Conservation (phyloP, 1,140 invertebrate genomes). For the Drosophila miranda region DNA sequence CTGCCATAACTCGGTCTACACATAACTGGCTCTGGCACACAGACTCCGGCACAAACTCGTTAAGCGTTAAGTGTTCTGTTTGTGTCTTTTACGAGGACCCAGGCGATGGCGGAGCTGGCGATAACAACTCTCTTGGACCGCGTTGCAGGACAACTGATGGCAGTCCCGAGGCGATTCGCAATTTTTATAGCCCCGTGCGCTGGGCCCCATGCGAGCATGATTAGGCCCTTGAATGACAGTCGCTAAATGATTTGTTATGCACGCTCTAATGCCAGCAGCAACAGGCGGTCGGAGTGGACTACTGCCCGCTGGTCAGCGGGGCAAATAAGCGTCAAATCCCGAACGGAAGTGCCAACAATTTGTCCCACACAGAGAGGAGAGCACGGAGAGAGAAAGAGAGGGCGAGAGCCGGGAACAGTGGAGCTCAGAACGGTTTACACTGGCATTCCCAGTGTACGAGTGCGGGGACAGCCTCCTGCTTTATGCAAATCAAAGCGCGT, state of each 20-base stretch:
- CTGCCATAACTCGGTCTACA: slow-evolving; percentile 70
- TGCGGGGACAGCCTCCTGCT: slow-evolving; percentile 9
- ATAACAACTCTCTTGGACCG: slow-evolving; percentile 29
- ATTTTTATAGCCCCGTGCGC: slow-evolving; percentile 66
- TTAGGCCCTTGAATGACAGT: slow-evolving; percentile 67
- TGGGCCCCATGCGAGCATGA: slow-evolving; percentile 42
- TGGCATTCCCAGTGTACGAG: no score
- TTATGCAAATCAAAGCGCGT: slow-evolving; percentile 58
- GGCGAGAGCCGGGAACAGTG: no score
- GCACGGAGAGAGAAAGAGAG: slow-evolving; percentile 17
- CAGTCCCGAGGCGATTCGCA: slow-evolving; percentile 15
- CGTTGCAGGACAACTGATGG: slow-evolving; percentile 61
- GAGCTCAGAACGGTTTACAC: no score
- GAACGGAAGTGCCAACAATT: slow-evolving; percentile 68
- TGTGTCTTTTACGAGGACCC: slow-evolving; percentile 38
- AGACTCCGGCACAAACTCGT: not conserved
- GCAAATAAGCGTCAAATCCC: slow-evolving; percentile 44
- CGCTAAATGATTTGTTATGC: slow-evolving; percentile 78
- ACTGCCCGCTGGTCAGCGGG: slow-evolving; percentile 48
- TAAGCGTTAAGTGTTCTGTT: no score
- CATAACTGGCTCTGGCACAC: slow-evolving; percentile 47
- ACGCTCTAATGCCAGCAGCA: slow-evolving; percentile 34
- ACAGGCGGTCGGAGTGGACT: not conserved
- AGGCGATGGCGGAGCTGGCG: slow-evolving; percentile 21
- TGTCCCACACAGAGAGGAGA: slow-evolving; percentile 37